Percentiles rank a stretch among this genome's conserved stretches.
Evolutionary conservation across 2,888 invertebrate species (phyloP).

Genomic region (Nymphalis polychloros): DNA sequence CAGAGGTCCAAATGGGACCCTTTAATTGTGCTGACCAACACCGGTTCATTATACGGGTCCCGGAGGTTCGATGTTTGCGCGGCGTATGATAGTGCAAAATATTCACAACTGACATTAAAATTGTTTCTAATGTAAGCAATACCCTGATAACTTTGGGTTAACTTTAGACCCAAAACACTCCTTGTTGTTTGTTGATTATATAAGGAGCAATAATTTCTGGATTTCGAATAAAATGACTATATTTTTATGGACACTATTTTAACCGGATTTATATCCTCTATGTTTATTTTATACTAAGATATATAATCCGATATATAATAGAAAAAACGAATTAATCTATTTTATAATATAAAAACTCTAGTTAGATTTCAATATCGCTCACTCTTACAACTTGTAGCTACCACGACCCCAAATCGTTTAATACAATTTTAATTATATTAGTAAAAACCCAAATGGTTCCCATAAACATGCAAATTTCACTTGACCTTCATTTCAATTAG

Average conservation of each 20-base stretch:
- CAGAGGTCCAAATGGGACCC: constrained; percentile 77
- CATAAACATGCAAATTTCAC: constrained; percentile 59
- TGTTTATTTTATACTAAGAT: no score
- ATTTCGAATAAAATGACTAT: constrained; percentile 1
- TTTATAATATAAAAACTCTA: no score
- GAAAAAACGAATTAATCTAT: no score
- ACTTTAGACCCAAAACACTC: constrained; percentile 24
- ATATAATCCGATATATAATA: no score
- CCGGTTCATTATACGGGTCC: constrained; percentile 66
- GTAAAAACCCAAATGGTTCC: constrained; percentile 54
- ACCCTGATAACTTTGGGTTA: constrained; percentile 31
- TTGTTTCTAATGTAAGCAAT: constrained; percentile 50
- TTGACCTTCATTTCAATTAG: constrained; percentile 50
- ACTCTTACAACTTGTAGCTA: background rate
- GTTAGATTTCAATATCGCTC: constrained; percentile 3
- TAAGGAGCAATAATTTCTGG: constrained; percentile 56
- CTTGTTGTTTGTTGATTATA: constrained; percentile 49
- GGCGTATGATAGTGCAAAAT: constrained; percentile 49
- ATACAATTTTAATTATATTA: constrained; percentile 58
- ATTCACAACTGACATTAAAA: constrained; percentile 48
- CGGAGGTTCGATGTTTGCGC: constrained; percentile 49
- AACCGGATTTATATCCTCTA: background rate
- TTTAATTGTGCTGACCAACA: constrained; percentile 77
- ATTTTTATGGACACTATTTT: constrained; percentile 6
- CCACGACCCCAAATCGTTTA: constrained; percentile 23